These are phyloP conservation scores for Bombus turneri DNA, from an alignment of 1,140 invertebrate genomes.

Conservation along the genomic window DNA sequence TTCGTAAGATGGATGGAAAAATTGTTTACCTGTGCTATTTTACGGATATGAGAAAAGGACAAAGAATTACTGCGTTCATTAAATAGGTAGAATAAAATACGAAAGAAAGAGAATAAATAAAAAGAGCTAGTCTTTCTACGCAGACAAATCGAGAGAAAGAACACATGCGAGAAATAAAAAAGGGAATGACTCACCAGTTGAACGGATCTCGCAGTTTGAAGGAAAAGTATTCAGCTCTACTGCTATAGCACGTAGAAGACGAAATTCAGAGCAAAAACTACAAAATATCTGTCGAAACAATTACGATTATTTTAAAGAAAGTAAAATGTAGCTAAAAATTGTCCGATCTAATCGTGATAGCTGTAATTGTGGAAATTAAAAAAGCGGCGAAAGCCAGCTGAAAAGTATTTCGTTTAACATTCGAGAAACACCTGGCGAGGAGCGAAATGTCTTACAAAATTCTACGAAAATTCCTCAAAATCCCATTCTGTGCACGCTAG, in stretches of 20 bases:
- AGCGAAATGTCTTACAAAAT: background rate
- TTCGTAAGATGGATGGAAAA: too few species aligned
- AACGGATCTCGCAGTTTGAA: conserved; percentile 26
- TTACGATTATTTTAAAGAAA: conserved; percentile 9
- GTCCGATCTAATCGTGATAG: background rate
- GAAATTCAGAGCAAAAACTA: conserved; percentile 33
- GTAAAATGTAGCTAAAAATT: background rate
- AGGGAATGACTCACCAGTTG: conserved; percentile 32
- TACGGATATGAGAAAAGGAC: background rate
- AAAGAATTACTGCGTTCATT: background rate
- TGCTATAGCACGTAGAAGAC: conserved; percentile 12
- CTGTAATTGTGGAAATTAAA: conserved; percentile 12
- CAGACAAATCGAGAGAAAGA: conserved; percentile 2
- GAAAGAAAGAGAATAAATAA: background rate
- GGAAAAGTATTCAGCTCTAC: conserved; percentile 14
- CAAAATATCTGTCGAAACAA: conserved; percentile 17
- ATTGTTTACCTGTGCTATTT: too few species aligned
- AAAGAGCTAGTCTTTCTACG: conserved; percentile 13
- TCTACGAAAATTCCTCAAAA: background rate
- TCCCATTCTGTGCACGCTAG: background rate
- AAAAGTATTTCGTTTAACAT: too few species aligned
- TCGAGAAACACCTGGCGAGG: background rate
- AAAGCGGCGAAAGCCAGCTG: background rate
- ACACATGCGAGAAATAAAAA: conserved; percentile 32
- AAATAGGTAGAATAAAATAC: background rate